A percentile compares a stretch with the other conserved stretches of the same genome.
Evolutionary conservation across 1,140 invertebrate genomes (phyloP).

Genomic region (Branchinecta lynchi): DNA sequence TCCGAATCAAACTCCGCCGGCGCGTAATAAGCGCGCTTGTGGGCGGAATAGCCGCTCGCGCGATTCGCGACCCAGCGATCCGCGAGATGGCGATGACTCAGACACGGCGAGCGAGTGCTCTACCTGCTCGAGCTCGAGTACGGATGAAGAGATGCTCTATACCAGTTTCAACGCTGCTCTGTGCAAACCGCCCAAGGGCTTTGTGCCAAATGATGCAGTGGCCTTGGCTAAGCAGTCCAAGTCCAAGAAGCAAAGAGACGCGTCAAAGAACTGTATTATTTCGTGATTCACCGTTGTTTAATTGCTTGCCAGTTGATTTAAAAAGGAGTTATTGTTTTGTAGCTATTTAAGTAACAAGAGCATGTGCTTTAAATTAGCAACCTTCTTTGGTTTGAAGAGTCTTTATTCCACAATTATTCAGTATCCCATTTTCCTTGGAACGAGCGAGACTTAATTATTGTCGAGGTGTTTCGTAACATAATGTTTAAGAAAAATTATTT

Average conservation of each 20-base stretch:
- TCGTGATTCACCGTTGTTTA: conserved; percentile 37
- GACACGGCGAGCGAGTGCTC: conserved; percentile 47
- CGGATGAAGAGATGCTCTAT: conserved; percentile 62
- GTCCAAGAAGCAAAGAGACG: conserved; percentile 34
- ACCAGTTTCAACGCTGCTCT: conserved; percentile 60
- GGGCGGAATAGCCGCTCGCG: background rate
- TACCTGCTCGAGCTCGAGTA: conserved; percentile 61
- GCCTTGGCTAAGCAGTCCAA: conserved; percentile 36
- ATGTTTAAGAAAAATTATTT: too few relatives aligned
- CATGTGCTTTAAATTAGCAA: conserved; percentile 8
- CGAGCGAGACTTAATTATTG: too few relatives aligned
- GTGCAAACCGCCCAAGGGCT: conserved; percentile 57
- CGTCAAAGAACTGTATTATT: conserved; percentile 46
- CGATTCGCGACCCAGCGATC: conserved; percentile 19
- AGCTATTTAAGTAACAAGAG: conserved; percentile 12
- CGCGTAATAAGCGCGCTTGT: background rate
- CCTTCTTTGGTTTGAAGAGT: too few relatives aligned
- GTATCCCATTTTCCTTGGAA: too few relatives aligned
- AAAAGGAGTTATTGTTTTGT: conserved; percentile 23
- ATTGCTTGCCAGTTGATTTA: background rate
- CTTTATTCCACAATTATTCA: too few relatives aligned
- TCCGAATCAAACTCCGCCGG: background rate
- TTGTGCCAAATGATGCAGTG: conserved; percentile 72
- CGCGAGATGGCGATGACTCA: conserved; percentile 13
- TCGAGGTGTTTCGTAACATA: too few relatives aligned